Evolutionary conservation across 2,113 vertebrate species (phyloP).

Genomic region (Seriola rivoliana): DNA sequence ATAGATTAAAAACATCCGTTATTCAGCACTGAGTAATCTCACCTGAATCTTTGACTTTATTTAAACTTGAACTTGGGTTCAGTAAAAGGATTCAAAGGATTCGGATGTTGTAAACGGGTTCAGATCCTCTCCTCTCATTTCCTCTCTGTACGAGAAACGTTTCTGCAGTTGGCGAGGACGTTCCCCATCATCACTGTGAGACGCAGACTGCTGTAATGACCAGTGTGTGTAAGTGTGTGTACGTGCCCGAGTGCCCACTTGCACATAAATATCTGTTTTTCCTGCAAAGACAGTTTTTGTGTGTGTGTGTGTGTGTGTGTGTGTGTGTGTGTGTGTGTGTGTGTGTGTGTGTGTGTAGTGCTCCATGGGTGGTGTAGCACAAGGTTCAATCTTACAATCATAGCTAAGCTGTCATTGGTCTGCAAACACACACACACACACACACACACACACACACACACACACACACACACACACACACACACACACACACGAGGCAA

Average conservation of each 20-base stretch:
- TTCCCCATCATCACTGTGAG: constrained; percentile 49
- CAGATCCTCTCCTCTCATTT: neutral
- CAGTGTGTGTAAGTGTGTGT: constrained; percentile 39
- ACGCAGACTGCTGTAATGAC: constrained; percentile 41
- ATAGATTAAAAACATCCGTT: neutral
- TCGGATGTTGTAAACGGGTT: neutral
- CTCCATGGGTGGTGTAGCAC: constrained; percentile 56
- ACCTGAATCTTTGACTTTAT: neutral
- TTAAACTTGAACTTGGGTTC: neutral
- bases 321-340: constrained; percentile 37
- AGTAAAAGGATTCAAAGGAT: neutral
- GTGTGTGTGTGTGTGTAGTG: constrained; percentile 43
- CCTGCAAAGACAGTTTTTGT: constrained; percentile 3
- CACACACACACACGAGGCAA: constrained; percentile 36
- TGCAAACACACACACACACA: neutral
- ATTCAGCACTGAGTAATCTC: neutral
- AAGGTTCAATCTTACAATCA: constrained; percentile 28
- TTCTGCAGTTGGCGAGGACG: constrained; percentile 1
- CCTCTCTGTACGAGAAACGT: constrained; percentile 17
- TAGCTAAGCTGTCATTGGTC: constrained; percentile 64
- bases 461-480: constrained; percentile 53
- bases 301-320: constrained; percentile 33
- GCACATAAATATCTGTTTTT: constrained; percentile 57
- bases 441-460: constrained; percentile 39
- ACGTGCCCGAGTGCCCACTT: constrained; percentile 12